phyloP scores from a whole-genome alignment of 2,113 vertebrate genomes.

The Gasterosteus aculeatus region DNA sequence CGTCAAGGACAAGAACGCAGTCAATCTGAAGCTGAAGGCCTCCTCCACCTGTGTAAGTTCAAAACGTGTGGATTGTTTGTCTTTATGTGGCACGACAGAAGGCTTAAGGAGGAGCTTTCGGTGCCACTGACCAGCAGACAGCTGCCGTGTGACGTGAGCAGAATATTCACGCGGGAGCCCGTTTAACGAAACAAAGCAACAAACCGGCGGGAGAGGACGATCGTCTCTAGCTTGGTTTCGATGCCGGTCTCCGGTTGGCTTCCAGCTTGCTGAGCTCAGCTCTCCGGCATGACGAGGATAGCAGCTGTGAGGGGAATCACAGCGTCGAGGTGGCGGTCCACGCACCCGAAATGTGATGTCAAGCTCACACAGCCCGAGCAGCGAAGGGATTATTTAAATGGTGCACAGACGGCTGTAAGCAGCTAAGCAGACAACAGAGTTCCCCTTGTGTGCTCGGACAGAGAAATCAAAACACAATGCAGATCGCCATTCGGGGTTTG shows the following conservation, averaged over 20 bases:
- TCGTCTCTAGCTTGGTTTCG: slow-evolving; percentile 1
- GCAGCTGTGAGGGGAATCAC: slow-evolving; percentile 44
- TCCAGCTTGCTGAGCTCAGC: too few species aligned
- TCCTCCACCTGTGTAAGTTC: slow-evolving; percentile 77
- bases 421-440: background rate
- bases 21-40: slow-evolving; percentile 73
- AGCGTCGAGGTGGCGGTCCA: slow-evolving; percentile 5
- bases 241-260: too few species aligned
- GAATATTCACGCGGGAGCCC: too few species aligned
- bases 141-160: too few species aligned
- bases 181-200: too few species aligned
- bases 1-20: slow-evolving; percentile 68
- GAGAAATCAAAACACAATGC: slow-evolving; percentile 12
- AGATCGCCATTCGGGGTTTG: too few species aligned
- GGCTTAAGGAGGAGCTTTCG: background rate
- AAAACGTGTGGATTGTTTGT: background rate
- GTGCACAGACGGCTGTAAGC: slow-evolving; percentile 6
- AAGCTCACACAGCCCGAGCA: slow-evolving; percentile 13
- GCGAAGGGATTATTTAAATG: slow-evolving; percentile 32
- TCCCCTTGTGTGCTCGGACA: background rate
- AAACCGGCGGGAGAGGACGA: too few species aligned
- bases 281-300: too few species aligned
- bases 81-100: background rate
- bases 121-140: too few species aligned
- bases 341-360: slow-evolving; percentile 9